phyloP scores from a whole-genome alignment of 2,797 vertebrate genomes.

The Sebastes matsubarae region DNA sequence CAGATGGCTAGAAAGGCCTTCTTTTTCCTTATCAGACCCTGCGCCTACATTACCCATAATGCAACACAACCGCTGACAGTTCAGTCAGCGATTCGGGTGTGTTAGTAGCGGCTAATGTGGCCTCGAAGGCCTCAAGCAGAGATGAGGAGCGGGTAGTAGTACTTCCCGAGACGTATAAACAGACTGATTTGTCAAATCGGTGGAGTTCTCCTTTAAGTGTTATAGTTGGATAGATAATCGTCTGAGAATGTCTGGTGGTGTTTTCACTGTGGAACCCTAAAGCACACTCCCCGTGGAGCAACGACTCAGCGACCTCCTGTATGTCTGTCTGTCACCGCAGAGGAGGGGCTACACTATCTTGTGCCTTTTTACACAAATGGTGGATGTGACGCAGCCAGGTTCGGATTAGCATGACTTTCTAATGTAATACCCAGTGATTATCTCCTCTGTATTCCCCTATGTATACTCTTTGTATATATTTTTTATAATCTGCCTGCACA shows the following conservation, averaged over 20 bases:
- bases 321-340: conserved; percentile 67
- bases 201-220: conserved; percentile 10
- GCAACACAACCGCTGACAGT: not conserved
- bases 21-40: not conserved
- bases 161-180: not conserved
- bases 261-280: conserved; percentile 64
- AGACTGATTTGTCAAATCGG: not conserved
- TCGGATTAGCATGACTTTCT: conserved; percentile 70
- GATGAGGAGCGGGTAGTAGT: not conserved
- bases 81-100: not conserved
- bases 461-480: conserved; percentile 72
- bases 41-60: not conserved
- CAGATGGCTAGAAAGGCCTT: not conserved
- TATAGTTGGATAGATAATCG: not conserved
- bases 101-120: not conserved
- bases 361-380: conserved; percentile 74
- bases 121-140: not conserved
- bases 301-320: conserved; percentile 58
- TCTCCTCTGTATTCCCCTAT: conserved; percentile 48
- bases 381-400: conserved; percentile 61
- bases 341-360: conserved; percentile 64
- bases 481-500: conserved; percentile 80
- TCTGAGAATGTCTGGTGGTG: conserved; percentile 34
- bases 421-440: conserved; percentile 46
- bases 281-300: conserved; percentile 70